phyloP scores from a whole-genome alignment of 2,888 invertebrate genomes.

The Digitonthophagus gazella region DNA sequence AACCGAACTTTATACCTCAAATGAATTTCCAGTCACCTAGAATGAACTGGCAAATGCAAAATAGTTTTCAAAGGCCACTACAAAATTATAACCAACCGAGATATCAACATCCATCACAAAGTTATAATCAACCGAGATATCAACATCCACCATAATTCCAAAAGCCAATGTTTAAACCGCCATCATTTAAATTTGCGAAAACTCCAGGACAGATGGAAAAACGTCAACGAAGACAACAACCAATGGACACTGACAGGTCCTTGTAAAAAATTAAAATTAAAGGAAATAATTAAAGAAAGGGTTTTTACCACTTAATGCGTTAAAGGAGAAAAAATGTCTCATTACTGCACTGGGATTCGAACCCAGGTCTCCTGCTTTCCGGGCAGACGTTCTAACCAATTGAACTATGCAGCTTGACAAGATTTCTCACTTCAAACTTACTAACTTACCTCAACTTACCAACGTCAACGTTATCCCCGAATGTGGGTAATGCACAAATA shows the following conservation, averaged over 20 bases:
- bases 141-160: not conserved
- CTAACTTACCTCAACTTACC: too few species aligned
- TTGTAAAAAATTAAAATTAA: not conserved
- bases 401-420: too few species aligned
- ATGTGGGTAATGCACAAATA: too few species aligned
- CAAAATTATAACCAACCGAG: too few species aligned
- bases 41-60: not conserved
- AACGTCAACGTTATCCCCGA: too few species aligned
- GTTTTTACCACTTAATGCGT: not conserved
- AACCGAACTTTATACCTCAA: not conserved
- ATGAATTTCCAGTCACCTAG: too few species aligned
- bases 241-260: conserved; percentile 8
- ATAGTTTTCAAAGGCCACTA: not conserved
- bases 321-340: too few species aligned
- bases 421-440: too few species aligned
- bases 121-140: not conserved
- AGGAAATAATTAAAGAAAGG: not conserved
- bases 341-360: too few species aligned
- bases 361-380: too few species aligned
- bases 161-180: not conserved
- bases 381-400: too few species aligned
- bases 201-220: not conserved
- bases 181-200: conserved; percentile 15
- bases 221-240: not conserved
- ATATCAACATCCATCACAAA: not conserved